Conservation (phyloP, 1,140 invertebrate genomes). For the Drosophila sechellia region DNA sequence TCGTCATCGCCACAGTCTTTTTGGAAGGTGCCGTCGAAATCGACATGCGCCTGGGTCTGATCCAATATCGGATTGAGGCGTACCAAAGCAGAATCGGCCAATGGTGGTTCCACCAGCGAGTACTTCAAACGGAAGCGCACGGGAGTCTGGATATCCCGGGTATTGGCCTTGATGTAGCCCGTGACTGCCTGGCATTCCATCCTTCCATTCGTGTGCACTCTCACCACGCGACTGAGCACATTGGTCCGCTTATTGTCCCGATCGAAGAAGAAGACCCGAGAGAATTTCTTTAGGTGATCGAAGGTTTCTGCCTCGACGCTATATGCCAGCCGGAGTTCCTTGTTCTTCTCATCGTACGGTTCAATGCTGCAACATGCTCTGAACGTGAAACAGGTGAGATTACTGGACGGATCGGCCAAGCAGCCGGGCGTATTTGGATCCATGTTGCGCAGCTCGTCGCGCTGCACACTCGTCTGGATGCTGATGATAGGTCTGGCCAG, state of each 20-base stretch:
- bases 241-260: constrained; percentile 85
- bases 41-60: constrained; percentile 92
- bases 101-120: constrained; percentile 88
- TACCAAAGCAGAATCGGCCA: constrained; percentile 89
- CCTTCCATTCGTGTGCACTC: constrained; percentile 85
- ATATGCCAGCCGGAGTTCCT: constrained; percentile 88
- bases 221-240: constrained; percentile 87
- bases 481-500: constrained; percentile 94
- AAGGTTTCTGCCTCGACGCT: constrained; percentile 94
- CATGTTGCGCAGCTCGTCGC: constrained; percentile 89
- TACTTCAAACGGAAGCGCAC: constrained; percentile 94
- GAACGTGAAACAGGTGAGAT: constrained; percentile 94
- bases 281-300: constrained; percentile 90
- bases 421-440: constrained; percentile 92
- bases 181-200: constrained; percentile 90
- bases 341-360: constrained; percentile 86
- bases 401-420: constrained; percentile 86
- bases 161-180: constrained; percentile 93
- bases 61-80: constrained; percentile 93
- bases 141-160: constrained; percentile 93
- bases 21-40: constrained; percentile 94
- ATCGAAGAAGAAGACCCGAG: constrained; percentile 92
- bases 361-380: constrained; percentile 93
- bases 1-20: constrained; percentile 97
- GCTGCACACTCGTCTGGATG: constrained; percentile 88